Evolutionary conservation across 2,888 invertebrate species (phyloP).

Genomic region (Catocala sponsa): DNA sequence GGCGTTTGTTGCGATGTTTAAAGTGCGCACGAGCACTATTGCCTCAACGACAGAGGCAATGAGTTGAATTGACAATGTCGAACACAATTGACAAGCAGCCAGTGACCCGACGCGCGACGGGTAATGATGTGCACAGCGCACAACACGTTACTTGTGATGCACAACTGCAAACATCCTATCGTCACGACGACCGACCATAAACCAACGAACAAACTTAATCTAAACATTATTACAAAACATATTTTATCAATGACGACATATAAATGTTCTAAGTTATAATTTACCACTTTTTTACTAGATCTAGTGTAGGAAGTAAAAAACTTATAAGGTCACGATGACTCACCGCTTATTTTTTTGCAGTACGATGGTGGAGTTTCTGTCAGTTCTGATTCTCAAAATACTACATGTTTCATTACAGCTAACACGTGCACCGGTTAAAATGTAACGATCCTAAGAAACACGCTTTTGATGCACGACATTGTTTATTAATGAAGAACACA

Average conservation of each 20-base stretch:
- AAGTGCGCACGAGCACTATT: slow-evolving; percentile 57
- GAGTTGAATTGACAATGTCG: slow-evolving; percentile 69
- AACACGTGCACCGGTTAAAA: slow-evolving; percentile 47
- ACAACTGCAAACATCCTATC: slow-evolving; percentile 74
- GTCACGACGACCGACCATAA: slow-evolving; percentile 55
- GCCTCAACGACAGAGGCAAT: slow-evolving; percentile 59
- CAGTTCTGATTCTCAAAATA: slow-evolving; percentile 34
- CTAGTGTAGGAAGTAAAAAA: slow-evolving; percentile 49
- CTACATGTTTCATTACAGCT: slow-evolving; percentile 36
- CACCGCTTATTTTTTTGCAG: slow-evolving; percentile 32
- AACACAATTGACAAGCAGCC: slow-evolving; percentile 66
- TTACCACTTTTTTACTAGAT: slow-evolving; percentile 34
- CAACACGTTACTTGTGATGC: slow-evolving; percentile 76
- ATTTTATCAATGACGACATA: slow-evolving; percentile 38
- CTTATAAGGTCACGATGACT: slow-evolving; percentile 49
- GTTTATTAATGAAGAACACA: slow-evolving; percentile 72
- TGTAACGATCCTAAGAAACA: slow-evolving; percentile 65
- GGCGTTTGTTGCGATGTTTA: slow-evolving; percentile 52
- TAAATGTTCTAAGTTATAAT: slow-evolving; percentile 22
- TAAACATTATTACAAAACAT: slow-evolving; percentile 22
- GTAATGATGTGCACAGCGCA: slow-evolving; percentile 60
- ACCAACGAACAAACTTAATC: slow-evolving; percentile 25
- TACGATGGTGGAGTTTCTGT: slow-evolving; percentile 32
- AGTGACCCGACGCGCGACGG: slow-evolving; percentile 54
- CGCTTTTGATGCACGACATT: slow-evolving; percentile 74